These are phyloP conservation scores for Holcopasites calliopsidis DNA, from an alignment of 1,140 invertebrate species.

Conservation along the genomic window DNA sequence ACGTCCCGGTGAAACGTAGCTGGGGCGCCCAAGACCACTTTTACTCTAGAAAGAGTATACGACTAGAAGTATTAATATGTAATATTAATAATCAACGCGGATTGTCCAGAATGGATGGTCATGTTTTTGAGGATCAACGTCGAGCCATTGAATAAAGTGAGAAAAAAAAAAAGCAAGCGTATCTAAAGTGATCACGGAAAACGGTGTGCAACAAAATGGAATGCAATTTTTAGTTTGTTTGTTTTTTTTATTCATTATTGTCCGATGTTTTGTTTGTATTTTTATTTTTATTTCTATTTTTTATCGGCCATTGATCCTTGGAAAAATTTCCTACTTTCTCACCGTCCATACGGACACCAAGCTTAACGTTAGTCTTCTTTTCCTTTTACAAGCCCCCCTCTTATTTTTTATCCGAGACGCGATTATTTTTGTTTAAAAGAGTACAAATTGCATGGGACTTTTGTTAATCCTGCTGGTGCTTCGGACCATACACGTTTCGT, in stretches of 20 bases:
- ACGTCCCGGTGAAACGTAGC: constrained; percentile 64
- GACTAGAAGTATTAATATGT: constrained; percentile 80
- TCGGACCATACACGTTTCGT: background rate
- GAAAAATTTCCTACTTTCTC: constrained; percentile 25
- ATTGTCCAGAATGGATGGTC: constrained; percentile 76
- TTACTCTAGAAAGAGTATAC: constrained; percentile 79
- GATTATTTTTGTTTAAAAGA: constrained; percentile 20
- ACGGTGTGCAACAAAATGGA: background rate
- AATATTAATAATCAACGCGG: constrained; percentile 74
- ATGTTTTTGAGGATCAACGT: constrained; percentile 64
- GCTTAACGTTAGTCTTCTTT: constrained; percentile 20
- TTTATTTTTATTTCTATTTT: constrained; percentile 17
- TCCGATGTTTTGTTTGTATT: constrained; percentile 24
- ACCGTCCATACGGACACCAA: constrained; percentile 37
- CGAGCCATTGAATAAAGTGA: constrained; percentile 30
- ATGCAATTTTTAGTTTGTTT: constrained; percentile 2
- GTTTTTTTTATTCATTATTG: constrained; percentile 21
- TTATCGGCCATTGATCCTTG: constrained; percentile 34
- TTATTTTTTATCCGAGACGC: constrained; percentile 10
- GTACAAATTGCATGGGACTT: constrained; percentile 30
- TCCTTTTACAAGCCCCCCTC: constrained; percentile 2
- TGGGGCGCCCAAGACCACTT: constrained; percentile 75
- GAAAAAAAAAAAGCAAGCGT: constrained; percentile 45
- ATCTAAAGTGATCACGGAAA: background rate
- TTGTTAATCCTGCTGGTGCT: constrained; percentile 9